Conservation (phyloP, 1,140 invertebrate species). For the Procambarus clarkii region DNA sequence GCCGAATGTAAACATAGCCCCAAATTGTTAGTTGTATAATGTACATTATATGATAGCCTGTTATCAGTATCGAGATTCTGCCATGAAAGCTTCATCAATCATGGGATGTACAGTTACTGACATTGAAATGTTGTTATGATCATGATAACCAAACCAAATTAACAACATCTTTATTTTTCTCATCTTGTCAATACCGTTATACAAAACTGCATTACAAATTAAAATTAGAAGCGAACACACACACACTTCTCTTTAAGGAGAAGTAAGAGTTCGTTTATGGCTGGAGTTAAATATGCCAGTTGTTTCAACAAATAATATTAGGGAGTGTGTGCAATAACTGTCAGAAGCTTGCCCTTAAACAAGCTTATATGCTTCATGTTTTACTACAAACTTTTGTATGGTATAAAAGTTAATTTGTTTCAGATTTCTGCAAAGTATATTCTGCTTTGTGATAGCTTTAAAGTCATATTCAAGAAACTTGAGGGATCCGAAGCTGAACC, state of each 20-base stretch:
- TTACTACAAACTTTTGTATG: neutral
- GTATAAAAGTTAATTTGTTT: neutral
- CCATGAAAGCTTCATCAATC: neutral
- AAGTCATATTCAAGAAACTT: neutral
- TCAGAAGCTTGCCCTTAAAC: neutral
- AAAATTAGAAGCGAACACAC: neutral
- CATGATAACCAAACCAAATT: neutral
- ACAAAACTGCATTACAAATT: neutral
- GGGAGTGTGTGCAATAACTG: neutral
- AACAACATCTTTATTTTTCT: neutral
- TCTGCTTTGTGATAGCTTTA: neutral
- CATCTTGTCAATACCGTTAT: neutral
- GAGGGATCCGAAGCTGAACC: neutral
- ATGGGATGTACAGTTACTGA: slow-evolving; percentile 1
- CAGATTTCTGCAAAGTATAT: slow-evolving; percentile 7
- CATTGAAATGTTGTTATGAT: neutral
- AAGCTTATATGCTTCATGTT: neutral
- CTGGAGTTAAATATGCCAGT: slow-evolving; percentile 1
- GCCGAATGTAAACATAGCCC: too few species aligned
- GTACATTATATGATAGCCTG: too few species aligned
- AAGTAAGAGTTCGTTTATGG: neutral
- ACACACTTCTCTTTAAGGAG: neutral
- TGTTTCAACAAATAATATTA: neutral
- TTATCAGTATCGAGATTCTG: too few species aligned
- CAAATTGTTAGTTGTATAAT: too few species aligned